Percentiles rank a stretch among this genome's conserved stretches.
Evolutionary conservation across 2,113 vertebrate species (phyloP).

Genomic region (Notarius quadriscutis): DNA sequence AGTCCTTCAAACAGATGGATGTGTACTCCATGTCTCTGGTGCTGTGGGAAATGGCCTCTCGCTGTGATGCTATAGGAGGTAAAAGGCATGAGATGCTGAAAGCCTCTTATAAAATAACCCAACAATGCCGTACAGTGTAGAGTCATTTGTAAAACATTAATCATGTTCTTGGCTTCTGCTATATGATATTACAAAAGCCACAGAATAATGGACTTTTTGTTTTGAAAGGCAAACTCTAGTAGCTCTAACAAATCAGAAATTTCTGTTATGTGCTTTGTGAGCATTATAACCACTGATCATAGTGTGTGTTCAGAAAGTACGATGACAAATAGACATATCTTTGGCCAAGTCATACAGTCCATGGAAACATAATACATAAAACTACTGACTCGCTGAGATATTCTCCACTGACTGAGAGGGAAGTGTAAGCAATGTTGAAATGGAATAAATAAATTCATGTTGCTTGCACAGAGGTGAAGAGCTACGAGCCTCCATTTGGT

Average conservation of each 20-base stretch:
- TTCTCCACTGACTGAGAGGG: background rate
- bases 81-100: conserved; percentile 34
- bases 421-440: background rate
- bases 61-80: conserved; percentile 83
- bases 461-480: conserved; percentile 77
- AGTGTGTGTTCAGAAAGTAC: background rate
- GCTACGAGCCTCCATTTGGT: conserved; percentile 84
- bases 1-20: conserved; percentile 92
- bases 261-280: background rate
- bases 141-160: background rate
- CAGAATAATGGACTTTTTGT: background rate
- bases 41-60: conserved; percentile 88
- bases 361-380: background rate
- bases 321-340: background rate
- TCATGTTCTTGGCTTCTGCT: background rate
- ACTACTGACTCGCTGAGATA: background rate
- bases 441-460: conserved; percentile 3
- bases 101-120: background rate
- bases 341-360: background rate
- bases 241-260: background rate
- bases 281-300: background rate
- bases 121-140: background rate
- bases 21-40: conserved; percentile 90
- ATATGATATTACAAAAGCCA: background rate
- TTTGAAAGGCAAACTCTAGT: background rate